phyloP scores from a whole-genome alignment of 2,797 vertebrate genomes.

The Amblyraja radiata region DNA sequence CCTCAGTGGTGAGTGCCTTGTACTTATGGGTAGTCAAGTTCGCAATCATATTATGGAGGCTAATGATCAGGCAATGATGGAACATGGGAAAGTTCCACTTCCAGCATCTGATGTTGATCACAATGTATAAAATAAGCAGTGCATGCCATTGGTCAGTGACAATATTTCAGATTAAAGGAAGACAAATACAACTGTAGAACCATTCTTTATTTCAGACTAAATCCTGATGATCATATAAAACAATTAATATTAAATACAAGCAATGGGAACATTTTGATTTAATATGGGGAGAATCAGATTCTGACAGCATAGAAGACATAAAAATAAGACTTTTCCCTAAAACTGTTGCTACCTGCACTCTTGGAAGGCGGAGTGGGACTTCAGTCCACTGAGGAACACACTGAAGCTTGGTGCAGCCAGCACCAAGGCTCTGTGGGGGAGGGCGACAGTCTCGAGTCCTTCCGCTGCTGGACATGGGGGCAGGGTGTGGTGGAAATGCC shows the following conservation, averaged over 20 bases:
- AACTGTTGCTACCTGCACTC: no score
- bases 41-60: neutral
- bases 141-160: neutral
- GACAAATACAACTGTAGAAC: no score
- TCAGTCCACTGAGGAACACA: no score
- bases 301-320: neutral
- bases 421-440: no score
- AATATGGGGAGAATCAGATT: neutral
- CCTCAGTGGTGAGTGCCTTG: neutral
- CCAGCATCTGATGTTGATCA: neutral
- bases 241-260: neutral
- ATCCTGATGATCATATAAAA: neutral
- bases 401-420: no score
- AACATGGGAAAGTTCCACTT: neutral
- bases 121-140: neutral
- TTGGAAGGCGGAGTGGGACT: no score
- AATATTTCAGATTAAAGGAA: neutral
- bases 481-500: no score
- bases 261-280: neutral
- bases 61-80: neutral
- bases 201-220: no score
- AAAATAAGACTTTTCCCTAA: no score
- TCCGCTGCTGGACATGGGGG: no score
- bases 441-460: no score
- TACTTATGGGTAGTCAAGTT: neutral